Evolutionary conservation across 2,797 vertebrate genomes (phyloP).

Genomic region (Sebastes goodei): DNA sequence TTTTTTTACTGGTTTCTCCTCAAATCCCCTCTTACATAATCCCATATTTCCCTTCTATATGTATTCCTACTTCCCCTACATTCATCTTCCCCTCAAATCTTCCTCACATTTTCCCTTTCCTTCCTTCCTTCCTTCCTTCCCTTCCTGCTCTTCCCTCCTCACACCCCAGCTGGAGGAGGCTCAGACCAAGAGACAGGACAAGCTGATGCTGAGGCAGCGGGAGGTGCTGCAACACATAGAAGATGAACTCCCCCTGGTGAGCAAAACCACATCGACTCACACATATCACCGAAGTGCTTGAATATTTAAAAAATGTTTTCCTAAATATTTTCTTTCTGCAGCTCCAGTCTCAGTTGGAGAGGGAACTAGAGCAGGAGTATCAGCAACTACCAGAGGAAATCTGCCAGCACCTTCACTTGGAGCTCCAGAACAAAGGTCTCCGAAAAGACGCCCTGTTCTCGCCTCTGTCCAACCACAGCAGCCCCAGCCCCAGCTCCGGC

Average conservation of each 20-base stretch:
- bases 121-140: neutral
- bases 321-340: slow-evolving; percentile 38
- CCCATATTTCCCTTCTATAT: neutral
- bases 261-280: neutral
- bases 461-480: slow-evolving; percentile 74
- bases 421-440: slow-evolving; percentile 77
- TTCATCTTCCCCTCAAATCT: neutral
- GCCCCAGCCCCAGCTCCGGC: slow-evolving; percentile 72
- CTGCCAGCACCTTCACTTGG: slow-evolving; percentile 80
- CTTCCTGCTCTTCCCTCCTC: neutral
- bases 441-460: slow-evolving; percentile 70
- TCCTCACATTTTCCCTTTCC: neutral
- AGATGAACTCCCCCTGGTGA: slow-evolving; percentile 83
- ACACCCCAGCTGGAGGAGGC: slow-evolving; percentile 85
- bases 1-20: neutral
- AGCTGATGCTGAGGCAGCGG: slow-evolving; percentile 77
- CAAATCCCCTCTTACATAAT: neutral
- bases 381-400: slow-evolving; percentile 83
- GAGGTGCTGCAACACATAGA: slow-evolving; percentile 84
- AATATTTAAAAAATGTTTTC: neutral
- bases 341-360: slow-evolving; percentile 78
- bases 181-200: slow-evolving; percentile 87
- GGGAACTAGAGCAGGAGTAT: slow-evolving; percentile 77
- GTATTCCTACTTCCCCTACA: neutral
- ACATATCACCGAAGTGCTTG: neutral